Evolutionary conservation across 1,140 invertebrate species (phyloP).

Genomic region (Neodiprion pinetum): DNA sequence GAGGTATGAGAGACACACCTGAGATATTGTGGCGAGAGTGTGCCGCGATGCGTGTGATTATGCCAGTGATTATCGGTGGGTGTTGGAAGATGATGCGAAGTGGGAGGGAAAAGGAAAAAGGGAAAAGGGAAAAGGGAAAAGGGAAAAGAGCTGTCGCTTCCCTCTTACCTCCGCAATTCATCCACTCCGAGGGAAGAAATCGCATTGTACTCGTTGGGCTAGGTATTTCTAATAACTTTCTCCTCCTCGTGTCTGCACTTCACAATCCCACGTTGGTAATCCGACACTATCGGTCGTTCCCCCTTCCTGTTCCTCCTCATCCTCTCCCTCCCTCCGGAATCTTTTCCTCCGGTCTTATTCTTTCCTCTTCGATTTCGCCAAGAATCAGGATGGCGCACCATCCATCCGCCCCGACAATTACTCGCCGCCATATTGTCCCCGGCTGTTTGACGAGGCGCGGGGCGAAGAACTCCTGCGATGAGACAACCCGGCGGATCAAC

Average conservation of each 20-base stretch:
- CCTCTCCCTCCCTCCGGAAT: not conserved
- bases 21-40: no score
- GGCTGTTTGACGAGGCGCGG: conserved; percentile 38
- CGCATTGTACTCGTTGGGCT: conserved; percentile 45
- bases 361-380: not conserved
- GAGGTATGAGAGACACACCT: no score
- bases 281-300: conserved; percentile 44
- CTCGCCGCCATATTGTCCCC: conserved; percentile 42
- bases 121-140: no score
- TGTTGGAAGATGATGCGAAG: no score
- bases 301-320: conserved; percentile 12
- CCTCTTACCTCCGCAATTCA: conserved; percentile 1
- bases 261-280: conserved; percentile 45
- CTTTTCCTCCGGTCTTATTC: conserved; percentile 4
- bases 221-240: conserved; percentile 54
- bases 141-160: no score
- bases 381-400: not conserved
- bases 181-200: conserved; percentile 1
- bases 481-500: conserved; percentile 40
- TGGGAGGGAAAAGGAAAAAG: no score
- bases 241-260: conserved; percentile 42
- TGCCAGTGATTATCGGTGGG: no score
- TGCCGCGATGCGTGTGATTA: no score
- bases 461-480: conserved; percentile 6
- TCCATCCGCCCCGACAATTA: conserved; percentile 37